Conservation (phyloP, 2,888 invertebrate species). For the Chironomus riparius region DNA sequence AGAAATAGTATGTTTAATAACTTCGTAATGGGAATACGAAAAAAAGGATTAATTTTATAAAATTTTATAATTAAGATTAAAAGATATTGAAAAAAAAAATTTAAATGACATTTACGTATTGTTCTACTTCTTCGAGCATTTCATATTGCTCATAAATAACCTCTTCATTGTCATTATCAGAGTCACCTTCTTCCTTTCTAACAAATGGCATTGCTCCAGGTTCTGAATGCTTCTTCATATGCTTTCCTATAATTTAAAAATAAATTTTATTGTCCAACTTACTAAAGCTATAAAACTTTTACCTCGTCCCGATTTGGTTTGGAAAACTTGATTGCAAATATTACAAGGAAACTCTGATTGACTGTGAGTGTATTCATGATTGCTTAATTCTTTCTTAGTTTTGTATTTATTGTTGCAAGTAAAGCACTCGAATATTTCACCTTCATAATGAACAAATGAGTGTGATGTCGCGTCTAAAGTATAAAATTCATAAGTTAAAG, state of each 20-base stretch:
- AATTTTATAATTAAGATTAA: too few relatives aligned
- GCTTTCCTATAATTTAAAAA: neutral
- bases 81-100: too few relatives aligned
- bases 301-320: conserved; percentile 15
- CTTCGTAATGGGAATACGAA: too few relatives aligned
- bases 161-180: neutral
- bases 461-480: neutral
- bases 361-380: conserved; percentile 17
- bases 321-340: neutral
- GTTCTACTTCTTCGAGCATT: too few relatives aligned
- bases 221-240: neutral
- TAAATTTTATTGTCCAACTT: too few relatives aligned
- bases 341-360: neutral
- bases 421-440: neutral
- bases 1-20: too few relatives aligned
- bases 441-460: conserved; percentile 12
- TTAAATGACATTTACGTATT: too few relatives aligned
- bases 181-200: neutral
- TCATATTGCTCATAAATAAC: neutral
- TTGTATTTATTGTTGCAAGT: conserved; percentile 7
- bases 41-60: too few relatives aligned
- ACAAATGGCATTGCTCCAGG: neutral
- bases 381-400: conserved; percentile 8
- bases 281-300: too few relatives aligned
- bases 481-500: too few relatives aligned